A percentile compares a stretch with the other conserved stretches of the same genome.
These are phyloP conservation scores for Gila robusta DNA, from an alignment of 2,797 vertebrate species.

Conservation along the genomic window DNA sequence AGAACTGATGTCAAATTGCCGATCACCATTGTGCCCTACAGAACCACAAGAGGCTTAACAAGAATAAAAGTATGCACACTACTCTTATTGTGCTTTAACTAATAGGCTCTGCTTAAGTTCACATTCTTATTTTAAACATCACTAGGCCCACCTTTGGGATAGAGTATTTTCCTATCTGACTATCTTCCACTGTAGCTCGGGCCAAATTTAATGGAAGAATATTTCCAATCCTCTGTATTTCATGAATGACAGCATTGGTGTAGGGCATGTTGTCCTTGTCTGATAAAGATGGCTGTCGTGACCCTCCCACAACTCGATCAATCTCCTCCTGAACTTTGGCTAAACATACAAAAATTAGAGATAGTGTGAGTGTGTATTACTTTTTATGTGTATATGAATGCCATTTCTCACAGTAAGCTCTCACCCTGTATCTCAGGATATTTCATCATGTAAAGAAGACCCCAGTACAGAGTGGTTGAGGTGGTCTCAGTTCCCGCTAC, in stretches of 20 bases:
- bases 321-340: constrained; percentile 75
- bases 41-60: background rate
- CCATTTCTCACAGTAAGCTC: background rate
- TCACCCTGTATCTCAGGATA: constrained; percentile 85
- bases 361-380: too few relatives aligned
- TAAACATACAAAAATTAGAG: constrained; percentile 47
- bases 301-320: constrained; percentile 67
- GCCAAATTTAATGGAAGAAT: constrained; percentile 56
- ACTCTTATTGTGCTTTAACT: too few relatives aligned
- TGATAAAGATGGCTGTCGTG: constrained; percentile 60
- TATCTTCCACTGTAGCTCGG: too few relatives aligned
- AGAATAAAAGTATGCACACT: too few relatives aligned
- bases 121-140: too few relatives aligned
- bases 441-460: constrained; percentile 80
- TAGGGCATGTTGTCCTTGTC: constrained; percentile 74
- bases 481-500: constrained; percentile 77
- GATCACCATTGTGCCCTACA: constrained; percentile 72
- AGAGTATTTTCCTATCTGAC: too few relatives aligned
- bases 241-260: constrained; percentile 76
- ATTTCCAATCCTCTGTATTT: constrained; percentile 79
- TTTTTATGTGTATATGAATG: background rate
- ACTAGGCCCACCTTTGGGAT: too few relatives aligned
- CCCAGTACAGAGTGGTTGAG: constrained; percentile 82
- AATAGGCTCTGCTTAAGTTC: too few relatives aligned
- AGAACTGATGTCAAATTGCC: constrained; percentile 78